phyloP scores from a whole-genome alignment of 2,113 vertebrate species.

The Pungitius pungitius region DNA sequence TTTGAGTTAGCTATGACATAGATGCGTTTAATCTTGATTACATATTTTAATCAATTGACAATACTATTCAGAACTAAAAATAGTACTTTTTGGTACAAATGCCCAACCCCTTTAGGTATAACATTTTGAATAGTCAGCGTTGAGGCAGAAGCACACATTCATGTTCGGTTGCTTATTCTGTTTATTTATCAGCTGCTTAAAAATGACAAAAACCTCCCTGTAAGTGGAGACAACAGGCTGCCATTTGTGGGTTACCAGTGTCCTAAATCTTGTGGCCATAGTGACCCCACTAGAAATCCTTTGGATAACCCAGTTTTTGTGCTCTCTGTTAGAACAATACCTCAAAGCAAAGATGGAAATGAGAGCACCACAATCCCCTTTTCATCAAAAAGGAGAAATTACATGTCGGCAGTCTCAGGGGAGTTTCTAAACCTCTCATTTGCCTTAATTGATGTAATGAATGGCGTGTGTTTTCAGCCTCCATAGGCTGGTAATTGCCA shows the following conservation, averaged over 20 bases:
- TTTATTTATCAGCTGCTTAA: constrained; percentile 6
- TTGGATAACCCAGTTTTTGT: constrained; percentile 26
- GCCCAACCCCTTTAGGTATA: not conserved
- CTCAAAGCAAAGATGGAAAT: constrained; percentile 51
- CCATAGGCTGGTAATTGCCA: constrained; percentile 80
- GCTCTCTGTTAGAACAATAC: constrained; percentile 36
- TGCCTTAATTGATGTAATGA: constrained; percentile 84
- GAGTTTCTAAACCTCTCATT: constrained; percentile 78
- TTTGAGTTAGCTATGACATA: too few relatives aligned
- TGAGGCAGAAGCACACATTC: not conserved
- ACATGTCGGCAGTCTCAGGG: constrained; percentile 73
- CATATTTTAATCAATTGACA: too few relatives aligned
- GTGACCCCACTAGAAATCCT: constrained; percentile 13
- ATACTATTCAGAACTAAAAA: too few relatives aligned
- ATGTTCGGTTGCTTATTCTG: not conserved
- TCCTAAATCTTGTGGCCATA: constrained; percentile 32
- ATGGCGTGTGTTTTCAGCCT: constrained; percentile 73
- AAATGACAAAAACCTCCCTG: not conserved
- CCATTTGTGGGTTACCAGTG: constrained; percentile 11
- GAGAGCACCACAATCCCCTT: constrained; percentile 49
- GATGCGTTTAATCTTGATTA: too few relatives aligned
- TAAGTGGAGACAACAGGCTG: constrained; percentile 9
- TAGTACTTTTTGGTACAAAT: not conserved
- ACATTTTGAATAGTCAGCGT: not conserved
- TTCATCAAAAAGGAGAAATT: constrained; percentile 68